phyloP scores from a whole-genome alignment of 2,797 vertebrate species.

The Okamejei kenojei region DNA sequence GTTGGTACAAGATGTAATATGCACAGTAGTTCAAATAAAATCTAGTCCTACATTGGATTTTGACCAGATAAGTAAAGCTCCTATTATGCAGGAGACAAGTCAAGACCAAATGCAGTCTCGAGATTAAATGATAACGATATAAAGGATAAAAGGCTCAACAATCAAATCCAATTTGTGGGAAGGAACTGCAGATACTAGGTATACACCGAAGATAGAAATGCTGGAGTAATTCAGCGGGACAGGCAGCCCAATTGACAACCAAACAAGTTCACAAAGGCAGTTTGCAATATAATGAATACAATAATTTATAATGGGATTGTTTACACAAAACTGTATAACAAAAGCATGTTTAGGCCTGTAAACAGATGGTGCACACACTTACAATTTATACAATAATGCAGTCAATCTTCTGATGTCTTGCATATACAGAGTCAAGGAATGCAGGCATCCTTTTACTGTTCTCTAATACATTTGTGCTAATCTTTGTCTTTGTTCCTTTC shows the following conservation, averaged over 20 bases:
- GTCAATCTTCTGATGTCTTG: not conserved
- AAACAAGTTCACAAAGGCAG: not conserved
- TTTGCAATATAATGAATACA: not conserved
- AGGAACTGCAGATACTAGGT: too few relatives aligned
- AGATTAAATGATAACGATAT: too few relatives aligned
- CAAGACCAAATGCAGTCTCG: too few relatives aligned
- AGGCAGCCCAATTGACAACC: not conserved
- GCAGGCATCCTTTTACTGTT: not conserved
- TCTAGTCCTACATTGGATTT: not conserved
- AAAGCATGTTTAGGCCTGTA: not conserved
- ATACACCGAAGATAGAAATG: too few relatives aligned
- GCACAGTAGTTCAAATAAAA: not conserved
- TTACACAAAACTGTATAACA: not conserved
- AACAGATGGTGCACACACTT: not conserved
- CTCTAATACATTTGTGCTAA: not conserved
- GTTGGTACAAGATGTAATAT: not conserved
- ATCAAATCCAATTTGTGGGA: too few relatives aligned
- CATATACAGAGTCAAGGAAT: not conserved
- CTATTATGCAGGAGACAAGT: not conserved
- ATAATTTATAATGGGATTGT: not conserved
- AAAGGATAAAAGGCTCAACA: too few relatives aligned
- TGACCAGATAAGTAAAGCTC: not conserved
- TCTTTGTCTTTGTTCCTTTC: not conserved
- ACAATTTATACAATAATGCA: not conserved
- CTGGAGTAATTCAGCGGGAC: too few relatives aligned